Evolutionary conservation across 2,113 vertebrate species (phyloP), one percentile per base, ranked within the genome.

Genomic region (Glareola pratincola): DNA sequence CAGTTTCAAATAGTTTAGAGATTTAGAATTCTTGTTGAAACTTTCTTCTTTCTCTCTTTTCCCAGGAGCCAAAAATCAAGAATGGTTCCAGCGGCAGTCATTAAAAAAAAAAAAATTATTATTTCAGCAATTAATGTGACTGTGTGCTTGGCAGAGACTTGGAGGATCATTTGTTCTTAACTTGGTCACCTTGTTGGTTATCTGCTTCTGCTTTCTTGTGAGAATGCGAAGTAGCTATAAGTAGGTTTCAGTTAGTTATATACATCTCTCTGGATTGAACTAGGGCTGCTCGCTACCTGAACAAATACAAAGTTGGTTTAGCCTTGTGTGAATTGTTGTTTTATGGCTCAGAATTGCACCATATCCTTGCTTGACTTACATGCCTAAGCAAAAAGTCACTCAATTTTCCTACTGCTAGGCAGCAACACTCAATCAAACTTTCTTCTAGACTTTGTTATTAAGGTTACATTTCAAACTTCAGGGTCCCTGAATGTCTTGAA

Each of bases 251-350:
- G 68, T 34, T n/a, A 32, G 37, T 54, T 29, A 1, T 2, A 0
- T 5, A 4, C 5, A 2, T 50, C 34, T 69, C 18, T 73, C 21
- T 34, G 64, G 43, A 6, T 30, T 48, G 36, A 45, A 18, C 24
- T 37, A 10, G 30, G 27, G 34, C 16, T 0, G 0, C 6, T 75
- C 68, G 19, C 39, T 79, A 1, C 51, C 39, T 56, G 45, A 32
- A 14, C 22, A 17, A 23, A 9, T 6, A 9, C 24, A 5, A 18
- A 45, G 21, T 53, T 32, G 14, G 17, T 47, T 94, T 56, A 45
- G 30, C 24, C 26, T 27, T n/a, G 29, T 41, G 37, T 51, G 7
- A 45, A 16, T 36, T 0, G 0, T 18, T 69, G n/a, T 39, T 63
- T 47, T 60, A 2, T 14, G 30, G 74, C 50, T 85, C 41, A 45